Conservation (phyloP, 2,888 invertebrate species). For the Ichneumoninae sp. region DNA sequence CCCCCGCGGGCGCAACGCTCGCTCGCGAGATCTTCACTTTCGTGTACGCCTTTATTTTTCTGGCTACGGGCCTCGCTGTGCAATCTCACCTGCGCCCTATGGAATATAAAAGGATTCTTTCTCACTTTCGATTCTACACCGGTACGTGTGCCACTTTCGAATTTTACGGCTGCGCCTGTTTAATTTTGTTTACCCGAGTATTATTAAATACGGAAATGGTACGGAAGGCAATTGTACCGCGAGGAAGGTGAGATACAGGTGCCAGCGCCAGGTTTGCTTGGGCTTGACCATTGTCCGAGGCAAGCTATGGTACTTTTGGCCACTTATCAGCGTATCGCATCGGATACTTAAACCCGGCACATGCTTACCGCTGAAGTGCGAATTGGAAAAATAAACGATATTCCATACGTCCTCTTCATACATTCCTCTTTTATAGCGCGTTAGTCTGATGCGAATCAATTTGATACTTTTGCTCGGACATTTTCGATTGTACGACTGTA, state of each 20-base stretch:
- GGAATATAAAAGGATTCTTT: conserved; percentile 20
- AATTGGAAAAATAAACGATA: background rate
- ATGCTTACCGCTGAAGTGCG: background rate
- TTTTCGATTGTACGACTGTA: background rate
- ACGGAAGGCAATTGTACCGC: conserved; percentile 12
- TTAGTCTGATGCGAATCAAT: background rate
- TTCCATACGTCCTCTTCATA: background rate
- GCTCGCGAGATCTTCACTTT: conserved; percentile 52
- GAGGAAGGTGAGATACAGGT: conserved; percentile 56
- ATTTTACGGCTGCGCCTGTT: conserved; percentile 74
- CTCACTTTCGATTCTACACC: conserved; percentile 67
- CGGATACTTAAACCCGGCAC: background rate
- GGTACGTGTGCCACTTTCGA: conserved; percentile 69
- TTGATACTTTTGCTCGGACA: background rate
- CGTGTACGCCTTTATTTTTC: conserved; percentile 53
- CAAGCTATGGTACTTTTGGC: background rate
- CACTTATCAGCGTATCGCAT: background rate
- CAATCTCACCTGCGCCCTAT: conserved; percentile 68
- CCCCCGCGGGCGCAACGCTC: conserved; percentile 81
- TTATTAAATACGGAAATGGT: conserved; percentile 76
- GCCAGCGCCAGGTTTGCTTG: conserved; percentile 29
- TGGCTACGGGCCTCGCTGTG: conserved; percentile 29
- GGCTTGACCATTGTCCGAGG: conserved; percentile 36
- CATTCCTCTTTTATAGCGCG: background rate
- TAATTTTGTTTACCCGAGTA: conserved; percentile 80